A percentile compares a stretch with the other conserved stretches of the same genome.
These are phyloP conservation scores for Pterophyllum scalare DNA, from an alignment of 2,113 vertebrate species.

Conservation along the genomic window DNA sequence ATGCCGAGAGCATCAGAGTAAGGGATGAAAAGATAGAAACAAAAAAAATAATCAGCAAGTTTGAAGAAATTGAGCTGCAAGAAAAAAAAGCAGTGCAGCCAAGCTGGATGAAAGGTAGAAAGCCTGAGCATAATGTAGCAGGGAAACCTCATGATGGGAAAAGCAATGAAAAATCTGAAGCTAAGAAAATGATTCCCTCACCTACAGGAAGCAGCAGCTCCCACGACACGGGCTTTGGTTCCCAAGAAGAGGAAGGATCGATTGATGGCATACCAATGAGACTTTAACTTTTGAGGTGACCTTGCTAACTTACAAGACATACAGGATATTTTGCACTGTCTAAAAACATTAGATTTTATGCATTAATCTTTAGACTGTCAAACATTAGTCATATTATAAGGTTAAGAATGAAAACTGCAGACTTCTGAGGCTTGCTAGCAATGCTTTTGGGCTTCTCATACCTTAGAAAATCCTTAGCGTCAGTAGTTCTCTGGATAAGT, in stretches of 20 bases:
- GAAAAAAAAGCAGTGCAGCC: conserved; percentile 32
- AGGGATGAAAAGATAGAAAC: conserved; percentile 7
- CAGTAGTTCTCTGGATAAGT: not conserved
- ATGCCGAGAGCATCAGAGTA: not conserved
- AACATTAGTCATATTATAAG: not conserved
- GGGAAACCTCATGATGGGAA: conserved; percentile 13
- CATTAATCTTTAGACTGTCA: not conserved
- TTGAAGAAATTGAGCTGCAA: conserved; percentile 53
- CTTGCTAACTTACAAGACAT: not conserved
- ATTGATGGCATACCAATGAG: conserved; percentile 19
- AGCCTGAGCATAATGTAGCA: conserved; percentile 3
- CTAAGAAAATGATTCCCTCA: conserved; percentile 57
- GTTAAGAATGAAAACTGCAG: not conserved
- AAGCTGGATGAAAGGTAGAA: conserved; percentile 30
- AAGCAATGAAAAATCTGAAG: conserved; percentile 7
- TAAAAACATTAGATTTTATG: not conserved
- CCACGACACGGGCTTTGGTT: conserved; percentile 80
- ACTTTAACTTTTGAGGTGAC: not conserved
- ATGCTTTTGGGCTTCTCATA: not conserved
- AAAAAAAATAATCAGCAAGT: conserved; percentile 9
- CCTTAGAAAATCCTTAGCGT: not conserved
- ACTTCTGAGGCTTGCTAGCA: not conserved
- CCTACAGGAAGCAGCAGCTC: conserved; percentile 77
- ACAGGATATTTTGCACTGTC: not conserved
- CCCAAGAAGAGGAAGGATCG: conserved; percentile 64